Evolutionary conservation across 2,797 vertebrate species (phyloP).

Genomic region (Cirrhinus molitorella): DNA sequence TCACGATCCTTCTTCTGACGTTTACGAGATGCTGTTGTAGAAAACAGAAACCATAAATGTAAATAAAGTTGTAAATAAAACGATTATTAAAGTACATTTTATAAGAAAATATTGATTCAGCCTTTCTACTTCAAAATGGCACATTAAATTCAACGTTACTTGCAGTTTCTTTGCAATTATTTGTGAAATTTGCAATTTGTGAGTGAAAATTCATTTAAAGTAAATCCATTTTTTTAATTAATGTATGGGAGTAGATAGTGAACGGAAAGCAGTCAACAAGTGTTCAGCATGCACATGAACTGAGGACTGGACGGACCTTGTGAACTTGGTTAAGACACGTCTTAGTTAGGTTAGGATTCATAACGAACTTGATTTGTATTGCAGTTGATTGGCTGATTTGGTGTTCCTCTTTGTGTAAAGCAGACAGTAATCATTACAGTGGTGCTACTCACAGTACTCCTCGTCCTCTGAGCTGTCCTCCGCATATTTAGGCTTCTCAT

Average conservation of each 20-base stretch:
- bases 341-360: not conserved
- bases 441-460: constrained; percentile 59
- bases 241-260: not conserved
- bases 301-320: not conserved
- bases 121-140: not conserved
- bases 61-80: not conserved
- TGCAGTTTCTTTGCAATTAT: not conserved
- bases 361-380: not conserved
- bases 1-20: constrained; percentile 89
- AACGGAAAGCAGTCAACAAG: not conserved
- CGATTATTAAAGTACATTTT: too few relatives aligned
- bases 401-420: constrained; percentile 56
- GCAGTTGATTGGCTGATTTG: not conserved
- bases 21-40: constrained; percentile 87
- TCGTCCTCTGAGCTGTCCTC: constrained; percentile 97
- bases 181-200: not conserved
- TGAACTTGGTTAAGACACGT: not conserved
- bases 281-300: not conserved
- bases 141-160: not conserved
- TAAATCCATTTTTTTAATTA: not conserved
- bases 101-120: not conserved
- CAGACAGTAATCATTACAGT: constrained; percentile 81
- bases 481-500: constrained; percentile 94
- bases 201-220: too few relatives aligned
- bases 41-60: not conserved